phyloP scores from a whole-genome alignment of 2,797 vertebrate species.

The Phalloptychus januarius region DNA sequence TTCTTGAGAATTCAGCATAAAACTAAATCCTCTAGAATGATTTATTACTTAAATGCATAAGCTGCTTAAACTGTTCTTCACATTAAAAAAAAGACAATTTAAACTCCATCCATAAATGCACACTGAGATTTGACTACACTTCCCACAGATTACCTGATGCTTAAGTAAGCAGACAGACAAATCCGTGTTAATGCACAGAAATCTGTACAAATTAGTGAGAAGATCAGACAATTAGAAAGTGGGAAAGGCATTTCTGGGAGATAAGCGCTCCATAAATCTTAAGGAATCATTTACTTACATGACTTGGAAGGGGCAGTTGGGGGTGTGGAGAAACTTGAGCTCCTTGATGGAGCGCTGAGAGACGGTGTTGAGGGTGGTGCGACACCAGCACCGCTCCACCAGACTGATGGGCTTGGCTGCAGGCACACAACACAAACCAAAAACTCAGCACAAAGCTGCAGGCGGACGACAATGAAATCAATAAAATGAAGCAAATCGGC shows the following conservation, averaged over 20 bases:
- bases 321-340: constrained; percentile 86
- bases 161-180: not conserved
- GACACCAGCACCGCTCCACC: constrained; percentile 85
- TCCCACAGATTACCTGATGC: not conserved
- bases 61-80: not conserved
- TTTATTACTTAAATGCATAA: not conserved
- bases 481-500: not conserved
- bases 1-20: not conserved
- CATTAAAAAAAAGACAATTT: not conserved
- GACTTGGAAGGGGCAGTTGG: constrained; percentile 87
- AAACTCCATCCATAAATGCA: not conserved
- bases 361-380: constrained; percentile 82
- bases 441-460: constrained; percentile 1
- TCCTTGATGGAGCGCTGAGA: constrained; percentile 84
- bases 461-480: not conserved
- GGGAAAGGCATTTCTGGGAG: constrained; percentile 12
- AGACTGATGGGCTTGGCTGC: constrained; percentile 85
- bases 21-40: not conserved
- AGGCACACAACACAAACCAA: constrained; percentile 23
- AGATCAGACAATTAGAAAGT: not conserved
- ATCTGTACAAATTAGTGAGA: not conserved
- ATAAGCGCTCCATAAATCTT: constrained; percentile 8
- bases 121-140: not conserved
- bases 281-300: constrained; percentile 75
- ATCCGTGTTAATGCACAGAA: not conserved